phyloP scores from a whole-genome alignment of 1,140 invertebrate genomes.

The Euura saliciscinereae region DNA sequence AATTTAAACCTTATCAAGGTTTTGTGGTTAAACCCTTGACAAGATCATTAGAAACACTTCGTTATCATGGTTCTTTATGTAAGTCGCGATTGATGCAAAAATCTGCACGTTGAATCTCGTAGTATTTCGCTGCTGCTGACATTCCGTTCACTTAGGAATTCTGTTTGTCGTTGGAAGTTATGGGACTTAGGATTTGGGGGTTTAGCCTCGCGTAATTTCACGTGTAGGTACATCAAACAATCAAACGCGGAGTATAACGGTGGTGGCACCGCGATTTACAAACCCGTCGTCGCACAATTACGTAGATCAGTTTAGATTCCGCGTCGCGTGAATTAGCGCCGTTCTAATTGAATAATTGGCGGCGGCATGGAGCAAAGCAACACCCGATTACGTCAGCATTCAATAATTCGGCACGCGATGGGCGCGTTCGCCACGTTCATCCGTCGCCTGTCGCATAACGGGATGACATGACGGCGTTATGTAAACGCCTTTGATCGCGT shows the following conservation, averaged over 20 bases:
- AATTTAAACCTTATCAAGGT: neutral
- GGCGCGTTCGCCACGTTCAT: conserved; percentile 10
- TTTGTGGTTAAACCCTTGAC: neutral
- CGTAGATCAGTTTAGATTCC: neutral
- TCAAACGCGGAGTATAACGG: too few species aligned
- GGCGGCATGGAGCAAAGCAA: conserved; percentile 34
- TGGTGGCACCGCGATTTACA: too few species aligned
- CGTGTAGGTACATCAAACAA: neutral
- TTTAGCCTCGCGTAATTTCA: neutral
- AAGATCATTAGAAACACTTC: too few species aligned
- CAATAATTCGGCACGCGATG: conserved; percentile 54
- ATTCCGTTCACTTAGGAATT: too few species aligned
- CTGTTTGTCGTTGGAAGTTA: too few species aligned
- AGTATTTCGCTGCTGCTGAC: too few species aligned
- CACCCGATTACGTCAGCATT: conserved; percentile 45
- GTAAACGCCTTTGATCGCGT: conserved; percentile 41
- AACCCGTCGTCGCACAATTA: neutral
- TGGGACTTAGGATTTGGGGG: too few species aligned
- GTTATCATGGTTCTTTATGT: too few species aligned
- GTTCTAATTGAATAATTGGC: conserved; percentile 49
- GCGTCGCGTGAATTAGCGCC: conserved; percentile 15
- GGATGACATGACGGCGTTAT: conserved; percentile 24
- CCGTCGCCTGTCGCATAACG: neutral
- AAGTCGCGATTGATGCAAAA: too few species aligned
- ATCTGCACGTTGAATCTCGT: too few species aligned